phyloP scores from a whole-genome alignment of 2,888 invertebrate species.

The Nysson spinosus region DNA sequence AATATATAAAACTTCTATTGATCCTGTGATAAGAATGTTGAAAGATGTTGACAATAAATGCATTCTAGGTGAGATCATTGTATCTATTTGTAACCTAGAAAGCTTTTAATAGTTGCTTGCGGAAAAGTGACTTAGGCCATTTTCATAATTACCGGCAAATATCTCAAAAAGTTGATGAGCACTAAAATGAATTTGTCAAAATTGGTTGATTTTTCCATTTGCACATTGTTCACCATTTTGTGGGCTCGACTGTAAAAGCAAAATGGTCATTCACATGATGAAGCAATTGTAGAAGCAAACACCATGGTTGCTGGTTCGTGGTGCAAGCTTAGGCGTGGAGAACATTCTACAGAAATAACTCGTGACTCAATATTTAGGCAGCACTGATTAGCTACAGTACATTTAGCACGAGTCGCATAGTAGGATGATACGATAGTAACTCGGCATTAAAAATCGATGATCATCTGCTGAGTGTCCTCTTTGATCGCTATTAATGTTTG shows the following conservation, averaged over 20 bases:
- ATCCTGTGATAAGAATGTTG: no score
- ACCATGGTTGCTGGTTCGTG: slow-evolving; percentile 2
- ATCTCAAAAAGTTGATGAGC: no score
- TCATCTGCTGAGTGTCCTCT: neutral
- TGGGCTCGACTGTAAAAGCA: neutral
- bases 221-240: neutral
- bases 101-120: no score
- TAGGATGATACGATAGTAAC: slow-evolving; percentile 1
- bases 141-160: no score
- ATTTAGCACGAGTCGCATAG: slow-evolving; percentile 28
- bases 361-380: slow-evolving; percentile 69
- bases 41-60: no score
- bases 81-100: no score
- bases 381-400: slow-evolving; percentile 42
- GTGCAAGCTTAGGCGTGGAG: slow-evolving; percentile 26
- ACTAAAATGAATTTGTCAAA: neutral
- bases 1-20: no score
- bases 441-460: slow-evolving; percentile 13
- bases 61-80: no score
- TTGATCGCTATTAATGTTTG: no score
- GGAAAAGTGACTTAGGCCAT: no score
- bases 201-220: neutral
- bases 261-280: neutral
- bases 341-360: slow-evolving; percentile 59
- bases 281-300: neutral